These are phyloP conservation scores for Drosophila hamatofila DNA, from an alignment of 2,888 invertebrate genomes.

Conservation along the genomic window DNA sequence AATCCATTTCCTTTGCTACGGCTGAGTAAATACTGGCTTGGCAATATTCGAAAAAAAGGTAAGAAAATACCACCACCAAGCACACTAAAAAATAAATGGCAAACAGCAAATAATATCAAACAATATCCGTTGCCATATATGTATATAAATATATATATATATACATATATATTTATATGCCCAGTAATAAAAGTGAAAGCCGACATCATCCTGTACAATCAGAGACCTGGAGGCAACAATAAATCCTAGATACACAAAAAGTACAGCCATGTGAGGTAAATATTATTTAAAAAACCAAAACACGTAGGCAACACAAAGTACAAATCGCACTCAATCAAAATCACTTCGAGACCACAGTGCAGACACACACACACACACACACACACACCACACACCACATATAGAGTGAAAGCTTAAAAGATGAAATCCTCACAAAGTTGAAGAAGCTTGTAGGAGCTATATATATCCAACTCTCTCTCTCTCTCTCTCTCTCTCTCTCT, in stretches of 20 bases:
- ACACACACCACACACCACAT: neutral
- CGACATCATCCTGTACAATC: constrained; percentile 52
- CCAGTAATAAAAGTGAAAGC: constrained; percentile 62
- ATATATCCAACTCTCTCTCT: neutral
- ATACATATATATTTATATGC: neutral
- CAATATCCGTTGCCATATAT: constrained; percentile 67
- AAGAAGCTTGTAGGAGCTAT: constrained; percentile 8
- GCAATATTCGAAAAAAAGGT: neutral
- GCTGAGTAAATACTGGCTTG: constrained; percentile 54
- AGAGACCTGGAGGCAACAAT: constrained; percentile 57
- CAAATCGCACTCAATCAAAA: constrained; percentile 80
- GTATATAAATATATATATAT: neutral
- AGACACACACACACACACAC: constrained; percentile 12
- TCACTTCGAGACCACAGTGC: constrained; percentile 65
- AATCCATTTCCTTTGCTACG: constrained; percentile 48
- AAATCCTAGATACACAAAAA: constrained; percentile 56
- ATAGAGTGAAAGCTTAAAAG: constrained; percentile 60
- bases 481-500: neutral
- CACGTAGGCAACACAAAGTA: constrained; percentile 77
- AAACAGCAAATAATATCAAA: constrained; percentile 70
- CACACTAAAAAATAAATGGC: constrained; percentile 61
- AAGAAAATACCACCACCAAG: neutral
- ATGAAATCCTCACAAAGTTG: constrained; percentile 52
- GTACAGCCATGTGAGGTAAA: constrained; percentile 61
- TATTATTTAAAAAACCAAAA: constrained; percentile 78